Percentiles rank a stretch among this genome's conserved stretches.
These are phyloP conservation scores for Calcarius lapponicus DNA, from an alignment of 2,797 vertebrate genomes.

Conservation along the genomic window DNA sequence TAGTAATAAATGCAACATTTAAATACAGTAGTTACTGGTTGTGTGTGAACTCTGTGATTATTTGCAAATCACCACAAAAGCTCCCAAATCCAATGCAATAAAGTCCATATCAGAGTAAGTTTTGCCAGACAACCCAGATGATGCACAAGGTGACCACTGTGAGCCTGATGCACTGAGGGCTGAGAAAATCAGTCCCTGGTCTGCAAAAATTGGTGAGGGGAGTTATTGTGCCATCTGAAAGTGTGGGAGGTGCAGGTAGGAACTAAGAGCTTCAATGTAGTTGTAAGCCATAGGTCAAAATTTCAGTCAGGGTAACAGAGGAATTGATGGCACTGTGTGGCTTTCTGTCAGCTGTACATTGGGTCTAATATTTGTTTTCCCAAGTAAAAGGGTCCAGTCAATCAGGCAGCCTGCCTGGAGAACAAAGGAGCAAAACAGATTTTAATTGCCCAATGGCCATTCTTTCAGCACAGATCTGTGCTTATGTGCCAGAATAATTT, in stretches of 20 bases:
- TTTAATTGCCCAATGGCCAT: conserved; percentile 40
- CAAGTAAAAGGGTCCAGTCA: background rate
- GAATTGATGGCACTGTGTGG: background rate
- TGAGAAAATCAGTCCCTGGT: background rate
- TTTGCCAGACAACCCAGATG: background rate
- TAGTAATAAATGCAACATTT: background rate
- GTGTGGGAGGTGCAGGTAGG: background rate
- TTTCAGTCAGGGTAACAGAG: background rate
- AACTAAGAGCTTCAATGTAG: background rate
- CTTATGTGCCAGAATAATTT: conserved; percentile 47
- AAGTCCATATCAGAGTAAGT: background rate
- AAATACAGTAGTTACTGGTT: background rate
- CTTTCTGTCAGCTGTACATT: background rate
- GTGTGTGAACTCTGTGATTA: background rate
- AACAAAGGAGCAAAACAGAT: background rate
- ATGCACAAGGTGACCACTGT: background rate
- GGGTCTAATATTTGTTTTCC: background rate
- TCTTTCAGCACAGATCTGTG: conserved; percentile 16
- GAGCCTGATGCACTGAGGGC: background rate
- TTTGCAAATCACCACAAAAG: background rate
- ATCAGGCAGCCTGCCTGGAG: conserved; percentile 14
- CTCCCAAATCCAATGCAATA: background rate
- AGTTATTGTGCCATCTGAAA: background rate
- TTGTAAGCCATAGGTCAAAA: background rate
- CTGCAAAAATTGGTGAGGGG: background rate